These are phyloP conservation scores for Patella ulyssiponensis DNA, from an alignment of 2,888 invertebrate species.

Conservation along the genomic window DNA sequence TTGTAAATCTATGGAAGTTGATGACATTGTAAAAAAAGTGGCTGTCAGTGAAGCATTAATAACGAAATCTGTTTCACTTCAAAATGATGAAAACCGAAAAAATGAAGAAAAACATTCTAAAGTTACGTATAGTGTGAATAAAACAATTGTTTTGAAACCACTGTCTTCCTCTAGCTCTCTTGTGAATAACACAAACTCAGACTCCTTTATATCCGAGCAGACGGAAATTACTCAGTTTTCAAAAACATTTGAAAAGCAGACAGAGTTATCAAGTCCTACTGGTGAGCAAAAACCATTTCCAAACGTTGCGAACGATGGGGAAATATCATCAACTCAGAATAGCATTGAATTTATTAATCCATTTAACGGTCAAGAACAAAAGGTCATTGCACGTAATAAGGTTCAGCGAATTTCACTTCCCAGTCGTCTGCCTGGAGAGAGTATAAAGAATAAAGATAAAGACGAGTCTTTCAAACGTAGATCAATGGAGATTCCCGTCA, in stretches of 20 bases:
- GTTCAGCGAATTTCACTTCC: neutral
- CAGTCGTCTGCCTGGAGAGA: neutral
- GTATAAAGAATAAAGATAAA: constrained; percentile 8
- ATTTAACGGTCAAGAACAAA: neutral
- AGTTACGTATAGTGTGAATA: neutral
- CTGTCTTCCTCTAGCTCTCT: neutral
- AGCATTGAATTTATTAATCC: neutral
- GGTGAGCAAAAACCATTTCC: neutral
- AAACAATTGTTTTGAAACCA: neutral
- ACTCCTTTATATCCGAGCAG: neutral
- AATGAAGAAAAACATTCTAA: neutral
- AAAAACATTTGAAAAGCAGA: neutral
- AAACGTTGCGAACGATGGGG: neutral
- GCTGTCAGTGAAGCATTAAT: neutral
- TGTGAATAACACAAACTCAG: neutral
- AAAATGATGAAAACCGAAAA: neutral
- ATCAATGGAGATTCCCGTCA: constrained; percentile 45
- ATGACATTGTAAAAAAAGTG: neutral
- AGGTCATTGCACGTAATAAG: neutral
- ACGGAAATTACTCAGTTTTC: neutral
- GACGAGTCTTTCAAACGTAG: constrained; percentile 27
- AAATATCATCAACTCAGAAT: neutral
- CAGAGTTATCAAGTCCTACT: neutral
- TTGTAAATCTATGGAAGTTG: neutral
- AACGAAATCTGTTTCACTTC: neutral